These are phyloP conservation scores for Condylostylus longicornis DNA, from an alignment of 1,140 invertebrate genomes.

Conservation along the genomic window DNA sequence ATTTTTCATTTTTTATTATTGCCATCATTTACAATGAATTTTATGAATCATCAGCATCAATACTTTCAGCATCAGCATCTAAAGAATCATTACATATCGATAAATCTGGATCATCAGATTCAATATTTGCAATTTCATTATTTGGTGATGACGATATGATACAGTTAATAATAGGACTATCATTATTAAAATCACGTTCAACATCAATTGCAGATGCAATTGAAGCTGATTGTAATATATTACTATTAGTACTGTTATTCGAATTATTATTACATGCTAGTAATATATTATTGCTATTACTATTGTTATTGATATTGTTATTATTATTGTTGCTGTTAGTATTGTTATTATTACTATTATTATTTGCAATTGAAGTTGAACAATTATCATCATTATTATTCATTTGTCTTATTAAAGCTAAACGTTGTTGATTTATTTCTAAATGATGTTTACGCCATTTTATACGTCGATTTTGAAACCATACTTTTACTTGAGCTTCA, in stretches of 20 bases:
- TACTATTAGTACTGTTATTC: not conserved
- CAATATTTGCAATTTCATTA: conserved; percentile 14
- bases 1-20: no score
- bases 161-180: no score
- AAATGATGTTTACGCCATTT: conserved; percentile 91
- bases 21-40: no score
- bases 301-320: conserved; percentile 2
- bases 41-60: conserved; percentile 19
- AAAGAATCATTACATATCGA: conserved; percentile 29
- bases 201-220: conserved; percentile 15
- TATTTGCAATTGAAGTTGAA: no score
- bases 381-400: conserved; percentile 12
- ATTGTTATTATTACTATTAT: conserved; percentile 7
- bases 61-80: conserved; percentile 23
- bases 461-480: conserved; percentile 93
- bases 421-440: conserved; percentile 75
- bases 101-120: conserved; percentile 24
- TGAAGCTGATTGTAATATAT: conserved; percentile 3
- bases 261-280: not conserved
- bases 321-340: conserved; percentile 9
- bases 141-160: no score
- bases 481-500: conserved; percentile 91
- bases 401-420: conserved; percentile 58
- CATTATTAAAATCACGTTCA: conserved; percentile 25
- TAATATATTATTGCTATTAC: not conserved